Percentiles rank a stretch among this genome's conserved stretches.
These are phyloP conservation scores for Gasteruption jaculator DNA, from an alignment of 2,888 invertebrate genomes.

Conservation along the genomic window DNA sequence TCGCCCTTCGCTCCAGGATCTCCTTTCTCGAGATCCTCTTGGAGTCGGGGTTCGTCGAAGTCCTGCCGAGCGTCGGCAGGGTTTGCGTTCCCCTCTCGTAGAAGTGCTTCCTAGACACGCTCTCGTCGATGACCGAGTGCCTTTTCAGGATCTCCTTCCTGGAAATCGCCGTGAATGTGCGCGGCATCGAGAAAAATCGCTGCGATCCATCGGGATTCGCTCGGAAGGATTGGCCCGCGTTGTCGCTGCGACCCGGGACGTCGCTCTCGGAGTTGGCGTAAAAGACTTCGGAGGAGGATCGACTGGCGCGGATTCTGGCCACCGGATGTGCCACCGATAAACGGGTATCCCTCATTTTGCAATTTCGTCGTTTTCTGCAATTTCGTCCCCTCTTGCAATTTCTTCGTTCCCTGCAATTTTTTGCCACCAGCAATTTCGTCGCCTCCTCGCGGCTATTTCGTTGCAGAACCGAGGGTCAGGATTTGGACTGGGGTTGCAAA, in stretches of 20 bases:
- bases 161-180: slow-evolving; percentile 27
- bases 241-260: slow-evolving; percentile 8
- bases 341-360: too few species aligned
- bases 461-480: too few species aligned
- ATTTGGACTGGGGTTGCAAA: too few species aligned
- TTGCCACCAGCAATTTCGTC: too few species aligned
- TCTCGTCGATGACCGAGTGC: slow-evolving; percentile 23
- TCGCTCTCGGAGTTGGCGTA: neutral
- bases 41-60: slow-evolving; percentile 22
- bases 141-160: slow-evolving; percentile 35
- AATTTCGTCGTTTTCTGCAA: too few species aligned
- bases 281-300: too few species aligned
- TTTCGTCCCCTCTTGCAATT: too few species aligned
- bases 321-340: too few species aligned
- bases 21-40: slow-evolving; percentile 40
- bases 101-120: too few species aligned
- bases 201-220: slow-evolving; percentile 9
- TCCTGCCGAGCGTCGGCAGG: slow-evolving; percentile 34
- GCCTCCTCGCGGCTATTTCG: too few species aligned
- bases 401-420: too few species aligned
- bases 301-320: slow-evolving; percentile 13
- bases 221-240: slow-evolving; percentile 18
- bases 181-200: slow-evolving; percentile 19
- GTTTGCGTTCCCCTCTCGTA: slow-evolving; percentile 32
- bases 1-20: slow-evolving; percentile 36